Base-by-base conservation (phyloP, 2,113 vertebrate species). In the Oncorhynchus gorbuscha region DNA sequence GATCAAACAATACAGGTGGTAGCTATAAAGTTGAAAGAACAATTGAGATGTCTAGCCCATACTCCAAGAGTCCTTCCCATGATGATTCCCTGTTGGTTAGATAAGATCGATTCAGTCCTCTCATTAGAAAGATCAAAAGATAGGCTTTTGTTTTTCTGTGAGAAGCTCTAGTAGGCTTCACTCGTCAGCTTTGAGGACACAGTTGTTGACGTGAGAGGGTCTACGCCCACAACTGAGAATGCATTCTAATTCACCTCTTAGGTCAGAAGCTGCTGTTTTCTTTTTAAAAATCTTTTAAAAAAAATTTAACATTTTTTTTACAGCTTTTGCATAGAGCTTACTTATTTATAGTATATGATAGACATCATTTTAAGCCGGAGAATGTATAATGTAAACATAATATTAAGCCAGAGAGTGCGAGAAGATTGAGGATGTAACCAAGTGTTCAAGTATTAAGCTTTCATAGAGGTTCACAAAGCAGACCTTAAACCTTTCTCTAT, bases 121-220 rank as follows among this genome's bases (percentile, higher is more conserved):
- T 85, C 73, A 87, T 89, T 86, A 79, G 35, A 48, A 58, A 76
- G 74, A 87, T 90, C 75, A 91, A 84, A 88, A 82, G 68, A 83
- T 73, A 84, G 62, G 61, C 64, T 75, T 75, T 78, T 85, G 49
- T 76, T 86, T 64, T 73, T 48, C 76, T 81, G 16, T 58, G 59
- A 71, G 77, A 64, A 67, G 73, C 70, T 68, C 81, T 76, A 82
- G 83, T 74, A 81, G 16, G 67, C 73, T 48, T 74, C 59, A 51
- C 69, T 86, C 72, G 75, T 84, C 58, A 75, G 26, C 14, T 48
- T 64, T 30, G 76, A 78, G 79, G 74, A 79, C 65, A 76, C 24
- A 49, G 59, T 49, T 58, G 81, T 65, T 69, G 45, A 30, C 59
- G 11, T 49, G 71, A 69, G 45, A 59, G 64, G 13, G 18, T 78